Evolutionary conservation across 2,113 vertebrate species (phyloP).

Genomic region (Petrocephalus zakoni): DNA sequence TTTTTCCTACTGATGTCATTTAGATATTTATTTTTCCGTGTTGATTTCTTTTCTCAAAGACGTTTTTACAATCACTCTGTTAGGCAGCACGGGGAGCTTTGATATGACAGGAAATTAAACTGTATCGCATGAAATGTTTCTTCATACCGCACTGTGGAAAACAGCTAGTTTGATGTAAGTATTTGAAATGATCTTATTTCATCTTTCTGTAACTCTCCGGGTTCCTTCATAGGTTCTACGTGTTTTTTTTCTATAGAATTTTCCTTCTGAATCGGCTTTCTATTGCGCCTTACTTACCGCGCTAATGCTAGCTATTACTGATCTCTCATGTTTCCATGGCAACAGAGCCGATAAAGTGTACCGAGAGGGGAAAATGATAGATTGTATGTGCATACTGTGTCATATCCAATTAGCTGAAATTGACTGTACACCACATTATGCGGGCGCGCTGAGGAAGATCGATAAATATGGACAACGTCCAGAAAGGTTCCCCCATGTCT

Average conservation of each 20-base stretch:
- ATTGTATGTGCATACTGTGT: constrained; percentile 86
- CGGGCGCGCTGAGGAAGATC: constrained; percentile 84
- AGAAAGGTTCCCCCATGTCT: constrained; percentile 53
- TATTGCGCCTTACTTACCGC: constrained; percentile 69
- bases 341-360: constrained; percentile 75
- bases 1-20: constrained; percentile 42
- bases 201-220: constrained; percentile 40
- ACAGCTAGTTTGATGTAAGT: constrained; percentile 45
- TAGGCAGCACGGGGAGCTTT: constrained; percentile 51
- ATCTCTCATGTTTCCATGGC: constrained; percentile 71
- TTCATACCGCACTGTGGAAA: constrained; percentile 44
- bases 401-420: constrained; percentile 97
- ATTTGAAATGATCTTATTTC: constrained; percentile 40
- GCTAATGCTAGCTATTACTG: constrained; percentile 68
- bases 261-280: constrained; percentile 61
- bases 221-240: constrained; percentile 55
- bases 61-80: constrained; percentile 33
- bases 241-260: constrained; percentile 38
- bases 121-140: constrained; percentile 41
- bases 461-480: constrained; percentile 87
- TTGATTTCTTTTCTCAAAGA: constrained; percentile 33
- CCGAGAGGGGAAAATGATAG: constrained; percentile 78
- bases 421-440: constrained; percentile 84
- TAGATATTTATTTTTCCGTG: constrained; percentile 41
- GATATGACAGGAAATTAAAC: constrained; percentile 56